phyloP scores from a whole-genome alignment of 1,140 invertebrate genomes.

The Lasaia peninsularis region DNA sequence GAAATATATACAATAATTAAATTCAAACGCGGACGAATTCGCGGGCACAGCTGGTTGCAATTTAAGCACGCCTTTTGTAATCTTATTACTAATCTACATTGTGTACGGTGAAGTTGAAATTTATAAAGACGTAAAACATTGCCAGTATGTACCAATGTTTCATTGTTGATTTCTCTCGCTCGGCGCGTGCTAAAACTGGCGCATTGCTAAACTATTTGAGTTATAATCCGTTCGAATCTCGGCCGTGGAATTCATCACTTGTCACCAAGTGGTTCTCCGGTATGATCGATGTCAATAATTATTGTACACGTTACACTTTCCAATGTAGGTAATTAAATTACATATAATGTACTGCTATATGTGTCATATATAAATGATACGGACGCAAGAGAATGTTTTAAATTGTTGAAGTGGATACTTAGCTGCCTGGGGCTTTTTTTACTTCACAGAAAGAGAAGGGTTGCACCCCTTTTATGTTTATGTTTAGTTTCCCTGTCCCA shows the following conservation, averaged over 20 bases:
- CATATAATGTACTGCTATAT: neutral
- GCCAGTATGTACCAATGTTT: neutral
- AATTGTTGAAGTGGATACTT: too few species aligned
- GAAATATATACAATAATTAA: too few species aligned
- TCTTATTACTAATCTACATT: too few species aligned
- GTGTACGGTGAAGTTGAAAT: too few species aligned
- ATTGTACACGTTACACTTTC: neutral
- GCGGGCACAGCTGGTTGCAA: too few species aligned
- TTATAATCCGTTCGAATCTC: neutral
- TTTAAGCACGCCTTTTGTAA: too few species aligned
- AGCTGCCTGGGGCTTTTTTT: too few species aligned
- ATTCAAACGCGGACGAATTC: too few species aligned
- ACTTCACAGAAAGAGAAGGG: too few species aligned
- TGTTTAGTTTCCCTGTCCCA: too few species aligned
- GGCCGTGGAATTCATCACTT: constrained; percentile 10
- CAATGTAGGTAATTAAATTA: neutral
- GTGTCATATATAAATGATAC: neutral
- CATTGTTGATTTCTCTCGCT: constrained; percentile 5
- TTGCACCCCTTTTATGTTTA: too few species aligned
- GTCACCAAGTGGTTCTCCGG: constrained; percentile 3
- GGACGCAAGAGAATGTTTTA: too few species aligned
- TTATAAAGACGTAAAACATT: neutral
- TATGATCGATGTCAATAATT: constrained; percentile 10
- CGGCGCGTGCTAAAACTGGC: neutral
- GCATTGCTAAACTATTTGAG: neutral